These are phyloP conservation scores for Drosophila phalerata DNA, from an alignment of 2,888 invertebrate genomes.

Conservation along the genomic window DNA sequence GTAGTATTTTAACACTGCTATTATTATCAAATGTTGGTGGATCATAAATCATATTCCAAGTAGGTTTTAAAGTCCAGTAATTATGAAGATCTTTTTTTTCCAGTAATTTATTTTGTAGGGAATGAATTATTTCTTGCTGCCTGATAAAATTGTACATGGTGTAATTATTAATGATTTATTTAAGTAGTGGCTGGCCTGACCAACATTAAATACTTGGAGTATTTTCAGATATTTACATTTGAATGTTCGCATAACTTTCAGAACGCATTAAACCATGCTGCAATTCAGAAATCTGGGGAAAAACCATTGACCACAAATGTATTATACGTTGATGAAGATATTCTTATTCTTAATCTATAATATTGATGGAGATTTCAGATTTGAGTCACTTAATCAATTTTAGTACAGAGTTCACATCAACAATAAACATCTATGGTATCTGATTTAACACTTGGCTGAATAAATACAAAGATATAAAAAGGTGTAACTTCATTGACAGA, in stretches of 20 bases:
- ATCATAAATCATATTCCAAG: too few relatives aligned
- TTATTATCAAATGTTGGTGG: too few relatives aligned
- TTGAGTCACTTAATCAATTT: too few relatives aligned
- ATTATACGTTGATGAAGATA: not conserved
- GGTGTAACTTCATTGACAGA: not conserved
- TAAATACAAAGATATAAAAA: too few relatives aligned
- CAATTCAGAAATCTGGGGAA: slow-evolving; percentile 28
- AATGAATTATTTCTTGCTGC: not conserved
- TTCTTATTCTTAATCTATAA: not conserved
- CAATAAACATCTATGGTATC: too few relatives aligned
- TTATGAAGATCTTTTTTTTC: not conserved
- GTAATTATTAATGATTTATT: slow-evolving; percentile 62
- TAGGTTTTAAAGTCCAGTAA: too few relatives aligned
- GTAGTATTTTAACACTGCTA: too few relatives aligned
- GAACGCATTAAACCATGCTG: slow-evolving; percentile 43
- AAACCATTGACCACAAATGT: slow-evolving; percentile 47
- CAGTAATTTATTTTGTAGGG: not conserved
- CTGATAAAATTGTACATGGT: slow-evolving; percentile 14
- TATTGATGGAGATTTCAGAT: not conserved
- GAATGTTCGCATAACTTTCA: slow-evolving; percentile 49
- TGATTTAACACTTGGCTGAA: too few relatives aligned
- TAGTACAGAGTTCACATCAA: too few relatives aligned
- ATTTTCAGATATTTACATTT: slow-evolving; percentile 37
- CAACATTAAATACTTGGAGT: slow-evolving; percentile 23
- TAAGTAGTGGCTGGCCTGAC: not conserved